These are phyloP conservation scores for Physocephala rufipes DNA, from an alignment of 2,888 invertebrate species.

Conservation along the genomic window DNA sequence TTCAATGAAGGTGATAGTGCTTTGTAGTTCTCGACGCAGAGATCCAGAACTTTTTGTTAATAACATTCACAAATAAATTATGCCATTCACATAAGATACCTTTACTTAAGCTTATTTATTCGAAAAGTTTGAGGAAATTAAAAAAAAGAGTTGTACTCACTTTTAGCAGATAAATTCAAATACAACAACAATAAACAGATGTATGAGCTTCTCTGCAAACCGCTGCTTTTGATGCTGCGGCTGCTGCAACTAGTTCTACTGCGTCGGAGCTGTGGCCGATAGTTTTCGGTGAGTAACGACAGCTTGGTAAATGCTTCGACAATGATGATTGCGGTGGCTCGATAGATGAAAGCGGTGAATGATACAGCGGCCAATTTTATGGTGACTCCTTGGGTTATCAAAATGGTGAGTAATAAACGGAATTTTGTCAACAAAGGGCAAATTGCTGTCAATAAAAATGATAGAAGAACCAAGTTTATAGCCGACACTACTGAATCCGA, in stretches of 20 bases:
- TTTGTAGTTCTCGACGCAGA: too few relatives aligned
- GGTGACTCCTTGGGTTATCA: slow-evolving; percentile 43
- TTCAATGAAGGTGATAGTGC: too few relatives aligned
- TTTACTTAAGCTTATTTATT: too few relatives aligned
- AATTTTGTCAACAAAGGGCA: slow-evolving; percentile 11
- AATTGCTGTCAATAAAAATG: slow-evolving; percentile 42
- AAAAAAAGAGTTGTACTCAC: slow-evolving; percentile 53
- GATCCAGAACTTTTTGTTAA: too few relatives aligned
- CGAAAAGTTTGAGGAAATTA: background rate
- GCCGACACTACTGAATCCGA: slow-evolving; percentile 27
- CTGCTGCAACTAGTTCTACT: background rate
- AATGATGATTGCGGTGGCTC: slow-evolving; percentile 35
- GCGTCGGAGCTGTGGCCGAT: slow-evolving; percentile 15
- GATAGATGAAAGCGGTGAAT: slow-evolving; percentile 39
- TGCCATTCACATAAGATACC: too few relatives aligned
- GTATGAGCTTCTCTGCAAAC: slow-evolving; percentile 66
- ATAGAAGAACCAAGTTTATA: slow-evolving; percentile 37
- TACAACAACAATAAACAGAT: slow-evolving; percentile 67
- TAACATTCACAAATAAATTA: too few relatives aligned
- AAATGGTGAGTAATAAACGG: slow-evolving; percentile 43
- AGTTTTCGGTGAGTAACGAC: slow-evolving; percentile 30
- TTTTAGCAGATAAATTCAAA: slow-evolving; percentile 66
- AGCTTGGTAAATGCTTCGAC: slow-evolving; percentile 37
- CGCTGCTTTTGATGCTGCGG: too few relatives aligned
- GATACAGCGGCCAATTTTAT: slow-evolving; percentile 33